phyloP scores from a whole-genome alignment of 2,888 invertebrate species.

The Cinara cedri region DNA sequence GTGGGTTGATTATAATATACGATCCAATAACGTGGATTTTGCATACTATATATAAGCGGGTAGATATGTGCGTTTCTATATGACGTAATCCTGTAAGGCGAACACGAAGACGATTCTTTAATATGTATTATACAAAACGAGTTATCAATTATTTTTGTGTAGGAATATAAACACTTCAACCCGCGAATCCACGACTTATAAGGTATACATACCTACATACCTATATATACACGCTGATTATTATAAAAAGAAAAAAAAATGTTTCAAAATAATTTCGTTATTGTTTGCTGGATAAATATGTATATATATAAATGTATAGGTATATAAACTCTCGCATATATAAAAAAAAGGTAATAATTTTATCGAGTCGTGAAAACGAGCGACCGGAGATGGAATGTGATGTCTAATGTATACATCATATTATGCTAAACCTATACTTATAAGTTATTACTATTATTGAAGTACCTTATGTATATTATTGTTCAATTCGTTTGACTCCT shows the following conservation, averaged over 20 bases:
- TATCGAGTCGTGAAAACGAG: constrained; percentile 9
- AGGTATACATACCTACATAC: neutral
- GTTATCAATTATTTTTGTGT: neutral
- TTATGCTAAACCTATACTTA: neutral
- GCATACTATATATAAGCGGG: neutral
- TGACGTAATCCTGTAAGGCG: constrained; percentile 44
- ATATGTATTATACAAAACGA: neutral
- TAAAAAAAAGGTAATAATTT: neutral
- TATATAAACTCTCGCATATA: no score
- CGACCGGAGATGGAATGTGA: neutral
- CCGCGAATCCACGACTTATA: constrained; percentile 35
- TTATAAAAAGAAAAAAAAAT: neutral
- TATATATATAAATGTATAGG: no score
- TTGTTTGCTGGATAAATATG: neutral
- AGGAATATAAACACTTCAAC: neutral
- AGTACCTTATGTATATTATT: neutral
- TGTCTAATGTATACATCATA: constrained; percentile 7
- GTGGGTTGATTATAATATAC: constrained; percentile 37
- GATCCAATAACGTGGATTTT: constrained; percentile 36
- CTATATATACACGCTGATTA: neutral
- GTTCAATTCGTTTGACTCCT: neutral
- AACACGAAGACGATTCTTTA: constrained; percentile 46
- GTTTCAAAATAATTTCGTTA: constrained; percentile 27
- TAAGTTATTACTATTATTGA: neutral
- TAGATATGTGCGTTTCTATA: neutral